Evolutionary conservation across 1,140 invertebrate genomes (phyloP), one percentile per base, ranked within the genome.

Genomic region (Sarcophaga peregrina): DNA sequence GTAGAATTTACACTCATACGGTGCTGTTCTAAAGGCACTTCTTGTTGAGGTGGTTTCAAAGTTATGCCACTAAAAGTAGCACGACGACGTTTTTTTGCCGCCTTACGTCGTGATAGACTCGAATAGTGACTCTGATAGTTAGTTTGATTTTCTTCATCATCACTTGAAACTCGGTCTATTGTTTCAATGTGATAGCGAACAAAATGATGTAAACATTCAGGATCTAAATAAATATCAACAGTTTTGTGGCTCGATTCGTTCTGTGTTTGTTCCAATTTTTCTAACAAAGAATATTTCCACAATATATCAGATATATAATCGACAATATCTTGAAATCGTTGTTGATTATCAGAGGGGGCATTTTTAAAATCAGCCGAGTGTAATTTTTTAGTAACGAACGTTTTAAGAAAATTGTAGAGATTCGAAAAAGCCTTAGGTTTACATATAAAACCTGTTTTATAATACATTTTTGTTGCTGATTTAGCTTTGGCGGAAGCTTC

Each of bases 321-420:
- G 5, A 88, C 82, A 9, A 88, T 68, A 1, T 85, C 83, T 11
- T 87, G 87, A 20, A 90, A 90, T 8, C 87, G 83, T 0, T 83
- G 54, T 52, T 90, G 86, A 37, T 86, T 81, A 9, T 85, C 80
- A 3, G 84, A 84, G 8, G 83, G 52, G 0, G 87, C 83, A n/a
- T 84, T 82, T 76, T 88, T 89, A 46, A 86, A 90, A 58, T 88
- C 87, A 76, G 89, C 87, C 2, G 87, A 87, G 58, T 90, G 88
- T 46, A 89, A 73, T 80, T 88, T 88, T 62, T 90, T 88, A 9
- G 87, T 89, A 10, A 87, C 86, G 48, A 88, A 87, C 5, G 84
- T 83, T 52, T 88, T 88, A 0, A 90, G 83, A 80, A 85, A 88
- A n/a, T 82, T 87, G 20, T 89, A 88, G 2, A 90, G 85, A 8